Percentiles rank a stretch among this genome's conserved stretches.
Evolutionary conservation across 2,888 invertebrate species (phyloP).

Genomic region (Argyresthia albistria): DNA sequence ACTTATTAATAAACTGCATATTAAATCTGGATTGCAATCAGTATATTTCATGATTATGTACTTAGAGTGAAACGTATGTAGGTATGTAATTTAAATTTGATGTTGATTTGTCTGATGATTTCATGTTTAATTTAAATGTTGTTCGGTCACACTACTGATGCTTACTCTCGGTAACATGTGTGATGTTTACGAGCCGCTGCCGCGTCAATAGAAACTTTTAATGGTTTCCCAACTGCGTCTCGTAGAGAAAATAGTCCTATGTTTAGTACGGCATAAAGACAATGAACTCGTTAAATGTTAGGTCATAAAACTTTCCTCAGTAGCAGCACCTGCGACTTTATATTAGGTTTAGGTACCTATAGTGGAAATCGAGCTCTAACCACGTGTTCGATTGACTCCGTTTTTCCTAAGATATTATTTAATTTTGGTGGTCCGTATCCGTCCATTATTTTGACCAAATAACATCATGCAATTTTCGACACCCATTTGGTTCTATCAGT

Average conservation of each 20-base stretch:
- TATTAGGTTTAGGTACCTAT: background rate
- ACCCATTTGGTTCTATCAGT: too few species aligned
- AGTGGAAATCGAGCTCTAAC: too few species aligned
- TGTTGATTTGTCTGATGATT: too few species aligned
- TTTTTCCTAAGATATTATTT: too few species aligned
- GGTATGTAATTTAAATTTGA: too few species aligned
- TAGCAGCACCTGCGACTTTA: background rate
- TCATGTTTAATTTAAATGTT: too few species aligned
- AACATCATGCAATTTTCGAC: too few species aligned
- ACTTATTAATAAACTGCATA: background rate
- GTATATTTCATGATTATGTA: background rate
- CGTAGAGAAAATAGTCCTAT: conserved; percentile 39
- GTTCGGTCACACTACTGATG: background rate
- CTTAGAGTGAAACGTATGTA: background rate
- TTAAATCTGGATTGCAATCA: background rate
- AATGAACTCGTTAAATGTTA: conserved; percentile 61
- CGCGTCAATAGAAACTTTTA: conserved; percentile 32
- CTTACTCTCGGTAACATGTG: conserved; percentile 13
- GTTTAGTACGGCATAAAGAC: conserved; percentile 51
- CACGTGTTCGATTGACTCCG: too few species aligned
- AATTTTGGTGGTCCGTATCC: too few species aligned
- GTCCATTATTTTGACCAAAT: too few species aligned
- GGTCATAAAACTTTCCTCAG: background rate
- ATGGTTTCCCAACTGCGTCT: conserved; percentile 33
- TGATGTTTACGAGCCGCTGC: conserved; percentile 28